Percentiles rank a stretch among this genome's conserved stretches.
phyloP scores from a whole-genome alignment of 2,888 invertebrate genomes.

The Automeris io region DNA sequence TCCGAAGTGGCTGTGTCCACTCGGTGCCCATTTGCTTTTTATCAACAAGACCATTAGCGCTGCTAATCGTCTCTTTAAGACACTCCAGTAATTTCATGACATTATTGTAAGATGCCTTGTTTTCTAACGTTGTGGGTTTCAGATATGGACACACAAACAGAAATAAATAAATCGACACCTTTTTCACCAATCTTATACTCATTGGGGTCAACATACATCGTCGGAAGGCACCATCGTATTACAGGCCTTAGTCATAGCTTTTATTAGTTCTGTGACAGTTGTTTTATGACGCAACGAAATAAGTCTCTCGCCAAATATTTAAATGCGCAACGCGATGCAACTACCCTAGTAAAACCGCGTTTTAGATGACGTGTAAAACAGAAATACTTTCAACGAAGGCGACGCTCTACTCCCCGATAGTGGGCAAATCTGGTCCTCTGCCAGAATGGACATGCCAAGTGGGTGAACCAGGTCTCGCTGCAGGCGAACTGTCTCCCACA shows the following conservation, averaged over 20 bases:
- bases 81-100: too few species aligned
- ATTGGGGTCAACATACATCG: too few species aligned
- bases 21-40: too few species aligned
- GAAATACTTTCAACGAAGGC: slow-evolving; percentile 44
- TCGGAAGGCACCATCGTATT: too few species aligned
- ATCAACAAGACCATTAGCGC: too few species aligned
- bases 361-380: slow-evolving; percentile 44
- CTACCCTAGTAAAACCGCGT: slow-evolving; percentile 26
- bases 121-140: too few species aligned
- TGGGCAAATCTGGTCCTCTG: slow-evolving; percentile 43
- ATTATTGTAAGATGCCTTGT: too few species aligned
- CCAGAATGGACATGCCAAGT: slow-evolving; percentile 55
- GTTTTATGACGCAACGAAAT: slow-evolving; percentile 41
- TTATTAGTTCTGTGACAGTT: slow-evolving; percentile 14
- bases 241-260: slow-evolving; percentile 14
- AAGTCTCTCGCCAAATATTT: slow-evolving; percentile 41
- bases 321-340: slow-evolving; percentile 31
- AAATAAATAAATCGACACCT: too few species aligned
- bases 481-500: slow-evolving; percentile 21
- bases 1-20: too few species aligned
- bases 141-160: too few species aligned
- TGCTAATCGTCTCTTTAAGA: too few species aligned
- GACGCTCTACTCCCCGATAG: slow-evolving; percentile 28
- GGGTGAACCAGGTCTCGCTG: slow-evolving; percentile 33
- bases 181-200: too few species aligned